Conservation (phyloP, 2,797 vertebrate species). For the Sciaenops ocellatus region DNA sequence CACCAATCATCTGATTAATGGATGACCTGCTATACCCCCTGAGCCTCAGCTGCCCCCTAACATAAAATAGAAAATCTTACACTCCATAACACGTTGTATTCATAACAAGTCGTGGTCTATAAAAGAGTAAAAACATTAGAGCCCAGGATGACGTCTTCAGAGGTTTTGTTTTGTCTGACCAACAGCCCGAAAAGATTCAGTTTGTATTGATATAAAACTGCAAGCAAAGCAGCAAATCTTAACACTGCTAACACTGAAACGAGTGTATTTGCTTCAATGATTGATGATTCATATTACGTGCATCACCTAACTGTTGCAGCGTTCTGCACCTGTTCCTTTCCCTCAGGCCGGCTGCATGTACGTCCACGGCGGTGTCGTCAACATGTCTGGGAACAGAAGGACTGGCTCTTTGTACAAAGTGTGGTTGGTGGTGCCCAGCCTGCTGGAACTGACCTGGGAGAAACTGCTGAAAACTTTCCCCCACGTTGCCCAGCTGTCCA, state of each 20-base stretch:
- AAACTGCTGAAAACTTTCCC: conserved; percentile 92
- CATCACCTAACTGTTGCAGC: background rate
- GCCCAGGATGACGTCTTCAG: background rate
- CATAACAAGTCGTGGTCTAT: too few species aligned
- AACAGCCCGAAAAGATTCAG: background rate
- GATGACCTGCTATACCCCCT: too few species aligned
- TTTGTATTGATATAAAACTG: background rate
- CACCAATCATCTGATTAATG: too few species aligned
- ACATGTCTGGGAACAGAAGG: conserved; percentile 95
- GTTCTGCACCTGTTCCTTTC: conserved; percentile 14
- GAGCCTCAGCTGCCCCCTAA: too few species aligned
- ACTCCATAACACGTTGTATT: too few species aligned
- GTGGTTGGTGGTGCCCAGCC: conserved; percentile 96
- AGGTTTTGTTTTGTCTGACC: background rate
- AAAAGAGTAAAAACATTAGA: background rate
- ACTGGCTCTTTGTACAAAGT: conserved; percentile 97
- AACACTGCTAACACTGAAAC: background rate
- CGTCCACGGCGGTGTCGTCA: conserved; percentile 96
- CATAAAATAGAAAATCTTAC: too few species aligned
- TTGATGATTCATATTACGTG: background rate
- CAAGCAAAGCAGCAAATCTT: background rate
- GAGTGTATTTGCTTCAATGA: background rate
- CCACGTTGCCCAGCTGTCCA: conserved; percentile 89
- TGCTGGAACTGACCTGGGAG: conserved; percentile 98
- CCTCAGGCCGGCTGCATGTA: conserved; percentile 98